Percentiles rank a stretch among this genome's conserved stretches.
phyloP scores from a whole-genome alignment of 2,797 vertebrate genomes.

The Taeniopygia guttata region DNA sequence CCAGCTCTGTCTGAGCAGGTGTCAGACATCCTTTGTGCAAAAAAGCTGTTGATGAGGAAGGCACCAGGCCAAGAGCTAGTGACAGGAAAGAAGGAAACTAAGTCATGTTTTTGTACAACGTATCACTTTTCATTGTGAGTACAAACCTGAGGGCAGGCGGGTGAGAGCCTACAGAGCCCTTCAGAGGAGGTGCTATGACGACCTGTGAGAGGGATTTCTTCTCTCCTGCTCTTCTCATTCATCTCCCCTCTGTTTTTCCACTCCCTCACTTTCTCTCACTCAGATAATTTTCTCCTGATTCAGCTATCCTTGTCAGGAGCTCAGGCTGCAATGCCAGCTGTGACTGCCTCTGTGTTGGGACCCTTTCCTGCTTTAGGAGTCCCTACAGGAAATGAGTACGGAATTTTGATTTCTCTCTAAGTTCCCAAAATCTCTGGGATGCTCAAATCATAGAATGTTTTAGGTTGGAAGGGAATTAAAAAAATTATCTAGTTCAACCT shows the following conservation, averaged over 20 bases:
- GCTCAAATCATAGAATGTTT: background rate
- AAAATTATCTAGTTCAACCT: background rate
- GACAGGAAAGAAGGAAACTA: background rate
- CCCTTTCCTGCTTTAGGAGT: background rate
- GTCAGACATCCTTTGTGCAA: background rate
- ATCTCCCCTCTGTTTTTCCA: background rate
- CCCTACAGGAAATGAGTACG: background rate
- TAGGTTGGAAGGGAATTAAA: background rate
- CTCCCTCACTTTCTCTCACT: background rate
- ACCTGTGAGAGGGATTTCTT: background rate
- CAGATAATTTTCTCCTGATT: background rate
- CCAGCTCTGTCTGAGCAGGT: fast-evolving
- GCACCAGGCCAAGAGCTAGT: background rate
- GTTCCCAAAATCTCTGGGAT: background rate
- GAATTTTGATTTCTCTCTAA: background rate
- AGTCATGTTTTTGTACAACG: background rate
- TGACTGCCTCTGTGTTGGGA: background rate
- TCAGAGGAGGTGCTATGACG: background rate
- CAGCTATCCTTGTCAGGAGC: background rate
- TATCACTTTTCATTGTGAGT: background rate
- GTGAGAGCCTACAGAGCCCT: fast-evolving
- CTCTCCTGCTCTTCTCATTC: background rate
- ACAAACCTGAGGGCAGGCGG: fast-evolving
- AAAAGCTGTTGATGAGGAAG: background rate
- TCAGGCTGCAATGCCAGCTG: background rate